Evolutionary conservation across 1,140 invertebrate species (phyloP).

Genomic region (Drosophila bipectinata): DNA sequence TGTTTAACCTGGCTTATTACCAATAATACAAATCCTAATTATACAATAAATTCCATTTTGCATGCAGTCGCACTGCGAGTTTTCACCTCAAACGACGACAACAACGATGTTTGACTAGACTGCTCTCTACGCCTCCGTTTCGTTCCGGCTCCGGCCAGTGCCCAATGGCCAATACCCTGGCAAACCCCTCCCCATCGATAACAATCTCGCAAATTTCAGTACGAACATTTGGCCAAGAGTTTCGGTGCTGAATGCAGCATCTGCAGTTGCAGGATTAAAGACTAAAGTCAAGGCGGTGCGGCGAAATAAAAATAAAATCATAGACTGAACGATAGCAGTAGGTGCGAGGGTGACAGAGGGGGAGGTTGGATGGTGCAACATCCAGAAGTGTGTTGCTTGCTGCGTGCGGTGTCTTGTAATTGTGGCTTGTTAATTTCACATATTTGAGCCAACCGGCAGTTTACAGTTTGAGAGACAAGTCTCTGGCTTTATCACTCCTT

Average conservation of each 20-base stretch:
- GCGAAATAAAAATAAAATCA: slow-evolving; percentile 78
- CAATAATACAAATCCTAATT: slow-evolving; percentile 83
- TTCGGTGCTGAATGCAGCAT: slow-evolving; percentile 29
- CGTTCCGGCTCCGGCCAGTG: slow-evolving; percentile 19
- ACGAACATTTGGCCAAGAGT: slow-evolving; percentile 50
- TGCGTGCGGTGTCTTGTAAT: slow-evolving; percentile 74
- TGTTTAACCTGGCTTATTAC: slow-evolving; percentile 78
- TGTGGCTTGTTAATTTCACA: slow-evolving; percentile 81
- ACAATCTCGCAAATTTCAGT: slow-evolving; percentile 76
- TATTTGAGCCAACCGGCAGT: slow-evolving; percentile 77
- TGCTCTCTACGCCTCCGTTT: slow-evolving; percentile 63
- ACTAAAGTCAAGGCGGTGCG: slow-evolving; percentile 40
- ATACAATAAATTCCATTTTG: slow-evolving; percentile 83
- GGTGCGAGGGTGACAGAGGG: slow-evolving; percentile 20
- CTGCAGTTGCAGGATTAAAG: slow-evolving; percentile 6
- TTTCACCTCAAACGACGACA: slow-evolving; percentile 65
- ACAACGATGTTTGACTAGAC: slow-evolving; percentile 57
- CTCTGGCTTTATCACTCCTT: slow-evolving; percentile 21
- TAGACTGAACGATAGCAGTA: slow-evolving; percentile 70
- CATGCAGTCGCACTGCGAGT: slow-evolving; percentile 68
- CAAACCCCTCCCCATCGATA: slow-evolving; percentile 54
- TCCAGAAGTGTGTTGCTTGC: slow-evolving; percentile 47
- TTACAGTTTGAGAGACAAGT: slow-evolving; percentile 66
- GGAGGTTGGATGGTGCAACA: slow-evolving; percentile 3
- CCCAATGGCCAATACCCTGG: slow-evolving; percentile 7